Percentiles rank a stretch among this genome's conserved stretches.
These are phyloP conservation scores for Bagarius yarrelli DNA, from an alignment of 2,113 vertebrate species.

Conservation along the genomic window DNA sequence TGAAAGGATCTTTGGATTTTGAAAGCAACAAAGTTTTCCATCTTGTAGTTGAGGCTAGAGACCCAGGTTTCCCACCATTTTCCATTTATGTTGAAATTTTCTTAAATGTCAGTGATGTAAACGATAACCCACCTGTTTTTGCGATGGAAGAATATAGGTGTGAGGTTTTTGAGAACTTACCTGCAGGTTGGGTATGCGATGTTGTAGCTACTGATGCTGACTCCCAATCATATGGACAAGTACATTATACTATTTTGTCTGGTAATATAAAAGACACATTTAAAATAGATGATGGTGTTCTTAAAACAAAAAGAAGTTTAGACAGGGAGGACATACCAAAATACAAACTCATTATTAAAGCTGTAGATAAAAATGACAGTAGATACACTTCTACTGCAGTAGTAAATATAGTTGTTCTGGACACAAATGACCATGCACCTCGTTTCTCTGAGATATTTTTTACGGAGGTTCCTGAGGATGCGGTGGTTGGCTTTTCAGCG, in stretches of 20 bases:
- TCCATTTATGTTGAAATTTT: constrained; percentile 68
- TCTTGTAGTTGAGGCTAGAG: constrained; percentile 70
- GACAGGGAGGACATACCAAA: constrained; percentile 65
- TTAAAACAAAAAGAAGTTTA: constrained; percentile 64
- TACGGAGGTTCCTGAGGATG: constrained; percentile 64
- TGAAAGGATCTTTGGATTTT: constrained; percentile 68
- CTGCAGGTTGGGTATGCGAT: constrained; percentile 60
- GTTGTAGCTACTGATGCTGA: constrained; percentile 69
- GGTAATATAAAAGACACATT: constrained; percentile 62
- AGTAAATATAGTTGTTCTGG: constrained; percentile 64
- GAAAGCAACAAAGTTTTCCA: constrained; percentile 64
- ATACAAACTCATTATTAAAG: constrained; percentile 67
- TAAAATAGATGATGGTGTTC: constrained; percentile 61
- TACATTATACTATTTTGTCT: constrained; percentile 66
- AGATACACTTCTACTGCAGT: constrained; percentile 57
- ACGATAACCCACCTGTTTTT: constrained; percentile 72
- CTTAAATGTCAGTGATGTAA: constrained; percentile 67
- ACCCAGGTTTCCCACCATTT: constrained; percentile 70
- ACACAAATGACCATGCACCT: constrained; percentile 73
- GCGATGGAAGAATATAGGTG: constrained; percentile 66
- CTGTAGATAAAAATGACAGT: constrained; percentile 60
- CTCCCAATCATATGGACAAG: constrained; percentile 57
- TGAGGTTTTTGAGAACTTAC: constrained; percentile 69
- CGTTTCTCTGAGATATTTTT: constrained; percentile 68
- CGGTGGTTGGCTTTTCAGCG: constrained; percentile 62